phyloP scores from a whole-genome alignment of 2,888 invertebrate genomes.

The Slavum lentiscoides region DNA sequence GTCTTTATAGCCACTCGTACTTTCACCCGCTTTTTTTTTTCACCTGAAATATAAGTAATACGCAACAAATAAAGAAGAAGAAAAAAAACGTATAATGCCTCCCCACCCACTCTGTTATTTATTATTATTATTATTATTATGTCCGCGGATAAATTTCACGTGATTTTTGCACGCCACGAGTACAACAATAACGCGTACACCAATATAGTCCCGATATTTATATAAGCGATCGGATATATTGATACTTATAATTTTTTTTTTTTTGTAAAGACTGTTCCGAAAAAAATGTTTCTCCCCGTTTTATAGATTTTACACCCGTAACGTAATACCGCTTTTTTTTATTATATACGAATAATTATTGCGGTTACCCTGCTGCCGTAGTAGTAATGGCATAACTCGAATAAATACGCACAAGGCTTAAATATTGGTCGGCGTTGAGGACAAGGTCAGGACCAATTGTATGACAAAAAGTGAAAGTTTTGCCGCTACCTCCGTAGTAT shows the following conservation, averaged over 20 bases:
- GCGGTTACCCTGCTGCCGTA: not conserved
- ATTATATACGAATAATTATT: not conserved
- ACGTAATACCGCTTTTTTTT: not conserved
- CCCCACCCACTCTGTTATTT: conserved; percentile 2
- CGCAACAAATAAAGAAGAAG: conserved; percentile 41
- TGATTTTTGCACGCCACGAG: not conserved
- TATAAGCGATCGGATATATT: too few relatives aligned
- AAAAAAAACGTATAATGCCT: too few relatives aligned
- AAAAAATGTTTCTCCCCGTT: too few relatives aligned
- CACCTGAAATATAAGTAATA: conserved; percentile 42
- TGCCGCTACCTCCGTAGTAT: conserved; percentile 22
- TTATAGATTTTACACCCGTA: not conserved
- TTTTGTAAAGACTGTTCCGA: too few relatives aligned
- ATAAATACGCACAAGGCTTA: conserved; percentile 51
- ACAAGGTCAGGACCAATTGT: conserved; percentile 53
- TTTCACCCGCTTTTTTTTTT: conserved; percentile 45
- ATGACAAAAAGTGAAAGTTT: conserved; percentile 54
- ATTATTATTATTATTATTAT: conserved; percentile 3
- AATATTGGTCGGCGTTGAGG: conserved; percentile 48
- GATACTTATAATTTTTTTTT: too few relatives aligned
- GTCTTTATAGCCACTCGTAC: conserved; percentile 48
- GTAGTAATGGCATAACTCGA: conserved; percentile 36
- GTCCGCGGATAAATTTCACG: conserved; percentile 8
- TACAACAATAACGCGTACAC: not conserved
- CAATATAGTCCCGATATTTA: too few relatives aligned